Conservation (phyloP, 2,797 vertebrate species). For the Catamblyrhynchus diadema region DNA sequence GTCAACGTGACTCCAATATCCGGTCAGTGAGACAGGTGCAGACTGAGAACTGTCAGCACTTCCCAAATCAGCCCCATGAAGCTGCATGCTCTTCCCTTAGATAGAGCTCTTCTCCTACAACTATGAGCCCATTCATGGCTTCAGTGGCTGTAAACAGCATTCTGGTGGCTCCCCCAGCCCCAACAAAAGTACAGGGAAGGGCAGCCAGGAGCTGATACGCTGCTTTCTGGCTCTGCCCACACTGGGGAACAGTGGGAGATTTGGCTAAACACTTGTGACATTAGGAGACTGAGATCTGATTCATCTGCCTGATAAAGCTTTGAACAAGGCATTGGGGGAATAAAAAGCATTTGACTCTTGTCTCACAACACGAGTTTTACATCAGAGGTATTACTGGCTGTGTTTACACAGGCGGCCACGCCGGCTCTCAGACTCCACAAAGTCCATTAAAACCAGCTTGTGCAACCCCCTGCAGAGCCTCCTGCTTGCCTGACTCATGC, state of each 20-base stretch:
- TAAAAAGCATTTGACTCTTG: slow-evolving; percentile 14
- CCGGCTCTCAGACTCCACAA: neutral
- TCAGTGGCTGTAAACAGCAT: neutral
- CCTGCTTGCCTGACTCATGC: accelerated
- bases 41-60: slow-evolving; percentile 22
- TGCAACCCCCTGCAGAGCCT: neutral
- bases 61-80: neutral
- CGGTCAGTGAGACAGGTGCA: neutral
- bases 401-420: neutral
- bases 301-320: slow-evolving; percentile 38
- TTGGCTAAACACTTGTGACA: neutral
- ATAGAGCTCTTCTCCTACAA: neutral
- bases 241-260: neutral
- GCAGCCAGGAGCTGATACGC: neutral
- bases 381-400: neutral
- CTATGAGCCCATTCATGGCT: neutral
- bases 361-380: neutral
- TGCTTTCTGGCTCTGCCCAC: neutral
- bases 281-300: neutral
- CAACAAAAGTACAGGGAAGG: neutral
- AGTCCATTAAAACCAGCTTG: slow-evolving; percentile 33
- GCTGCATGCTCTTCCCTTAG: neutral
- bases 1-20: neutral
- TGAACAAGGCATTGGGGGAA: neutral
- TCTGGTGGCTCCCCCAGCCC: neutral